Conservation (phyloP, 2,797 vertebrate species). For the Onychomys leucogaster region DNA sequence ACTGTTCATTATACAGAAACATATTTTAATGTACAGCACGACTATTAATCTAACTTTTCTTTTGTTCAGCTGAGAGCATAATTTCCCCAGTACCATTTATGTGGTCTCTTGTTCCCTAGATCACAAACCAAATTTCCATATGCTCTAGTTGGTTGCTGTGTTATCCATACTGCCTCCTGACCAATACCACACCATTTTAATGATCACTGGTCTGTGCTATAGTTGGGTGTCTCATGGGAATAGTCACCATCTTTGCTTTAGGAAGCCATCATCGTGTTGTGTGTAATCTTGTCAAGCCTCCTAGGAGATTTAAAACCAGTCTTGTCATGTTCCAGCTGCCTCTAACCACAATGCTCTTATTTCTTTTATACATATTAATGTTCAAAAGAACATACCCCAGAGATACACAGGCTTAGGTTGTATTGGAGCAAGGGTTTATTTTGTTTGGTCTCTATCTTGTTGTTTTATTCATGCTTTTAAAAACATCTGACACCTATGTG, state of each 20-base stretch:
- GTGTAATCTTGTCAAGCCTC: conserved; percentile 30
- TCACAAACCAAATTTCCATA: background rate
- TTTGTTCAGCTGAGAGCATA: background rate
- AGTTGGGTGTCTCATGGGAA: background rate
- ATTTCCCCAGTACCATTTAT: conserved; percentile 22
- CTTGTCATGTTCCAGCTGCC: conserved; percentile 65
- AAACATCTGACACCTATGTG: conserved; percentile 51
- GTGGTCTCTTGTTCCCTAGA: background rate
- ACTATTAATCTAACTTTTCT: conserved; percentile 38
- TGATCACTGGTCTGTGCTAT: background rate
- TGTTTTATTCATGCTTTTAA: conserved; percentile 66
- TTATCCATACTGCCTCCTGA: background rate
- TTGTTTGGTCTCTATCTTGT: conserved; percentile 66
- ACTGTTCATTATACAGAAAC: background rate
- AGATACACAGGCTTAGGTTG: conserved; percentile 16
- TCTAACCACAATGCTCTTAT: conserved; percentile 67
- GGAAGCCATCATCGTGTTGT: conserved; percentile 39
- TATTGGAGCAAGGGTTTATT: conserved; percentile 65
- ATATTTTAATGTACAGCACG: background rate
- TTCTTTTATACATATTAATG: conserved; percentile 59
- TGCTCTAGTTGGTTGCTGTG: background rate
- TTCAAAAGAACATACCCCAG: conserved; percentile 55
- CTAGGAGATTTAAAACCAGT: conserved; percentile 60
- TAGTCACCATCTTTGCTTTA: background rate
- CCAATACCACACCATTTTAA: background rate